A percentile compares a stretch with the other conserved stretches of the same genome.
Evolutionary conservation across 2,888 invertebrate genomes (phyloP).

Genomic region (Synergus gifuensis): DNA sequence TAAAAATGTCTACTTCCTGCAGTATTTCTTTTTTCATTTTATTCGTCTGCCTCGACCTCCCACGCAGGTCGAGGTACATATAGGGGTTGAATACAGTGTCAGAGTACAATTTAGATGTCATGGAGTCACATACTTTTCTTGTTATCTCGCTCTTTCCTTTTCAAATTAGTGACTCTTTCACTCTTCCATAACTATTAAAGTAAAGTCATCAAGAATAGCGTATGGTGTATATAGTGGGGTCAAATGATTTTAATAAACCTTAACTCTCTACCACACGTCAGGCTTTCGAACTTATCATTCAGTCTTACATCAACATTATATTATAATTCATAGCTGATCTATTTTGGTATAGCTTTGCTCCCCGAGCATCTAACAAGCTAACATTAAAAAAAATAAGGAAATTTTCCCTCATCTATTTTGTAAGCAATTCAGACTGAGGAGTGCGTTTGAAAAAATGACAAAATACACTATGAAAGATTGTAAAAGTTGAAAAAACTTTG

Average conservation of each 20-base stretch:
- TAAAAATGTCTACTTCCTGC: constrained; percentile 38
- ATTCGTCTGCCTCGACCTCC: constrained; percentile 50
- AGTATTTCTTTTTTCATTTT: constrained; percentile 43
- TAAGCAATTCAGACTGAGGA: too few species aligned
- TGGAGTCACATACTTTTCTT: constrained; percentile 56
- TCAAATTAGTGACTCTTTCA: constrained; percentile 45
- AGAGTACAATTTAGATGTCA: constrained; percentile 63
- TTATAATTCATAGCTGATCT: background rate
- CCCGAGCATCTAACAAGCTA: background rate
- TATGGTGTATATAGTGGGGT: constrained; percentile 65
- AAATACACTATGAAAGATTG: too few species aligned
- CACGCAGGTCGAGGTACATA: constrained; percentile 54
- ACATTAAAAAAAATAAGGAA: too few species aligned
- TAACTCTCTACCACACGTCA: constrained; percentile 62
- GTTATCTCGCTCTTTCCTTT: constrained; percentile 48
- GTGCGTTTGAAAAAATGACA: background rate
- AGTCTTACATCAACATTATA: constrained; percentile 15
- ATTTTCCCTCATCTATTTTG: too few species aligned
- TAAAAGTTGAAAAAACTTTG: background rate
- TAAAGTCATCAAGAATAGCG: constrained; percentile 65
- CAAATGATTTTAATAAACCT: constrained; percentile 73
- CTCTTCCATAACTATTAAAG: constrained; percentile 55
- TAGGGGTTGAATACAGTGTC: constrained; percentile 58
- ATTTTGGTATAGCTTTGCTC: background rate
- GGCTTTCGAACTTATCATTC: constrained; percentile 56